Conservation (phyloP, 2,113 vertebrate genomes). For the Saccopteryx bilineata region DNA sequence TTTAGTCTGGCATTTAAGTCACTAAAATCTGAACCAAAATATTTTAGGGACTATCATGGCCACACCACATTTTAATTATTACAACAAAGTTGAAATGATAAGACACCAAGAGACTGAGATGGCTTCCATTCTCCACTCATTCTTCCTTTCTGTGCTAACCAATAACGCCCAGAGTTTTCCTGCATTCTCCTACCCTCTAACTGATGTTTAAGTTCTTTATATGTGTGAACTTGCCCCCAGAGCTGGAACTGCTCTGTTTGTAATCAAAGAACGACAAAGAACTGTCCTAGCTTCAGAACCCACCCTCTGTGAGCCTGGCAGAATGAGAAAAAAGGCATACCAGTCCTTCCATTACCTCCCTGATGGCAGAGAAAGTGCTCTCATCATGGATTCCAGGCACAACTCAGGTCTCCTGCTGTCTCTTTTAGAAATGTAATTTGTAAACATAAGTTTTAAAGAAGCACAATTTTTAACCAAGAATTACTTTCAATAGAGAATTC, state of each 20-base stretch:
- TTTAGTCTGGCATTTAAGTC: not conserved
- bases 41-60: not conserved
- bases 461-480: not conserved
- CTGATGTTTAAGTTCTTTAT: not conserved
- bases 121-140: not conserved
- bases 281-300: not conserved
- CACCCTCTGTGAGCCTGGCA: not conserved
- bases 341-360: not conserved
- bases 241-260: not conserved
- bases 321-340: not conserved
- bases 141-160: not conserved
- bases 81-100: not conserved
- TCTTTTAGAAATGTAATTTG: not conserved
- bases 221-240: not conserved
- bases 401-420: not conserved
- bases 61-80: not conserved
- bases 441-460: not conserved
- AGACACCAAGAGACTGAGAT: not conserved
- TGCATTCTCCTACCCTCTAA: not conserved
- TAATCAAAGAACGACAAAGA: not conserved
- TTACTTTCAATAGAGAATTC: not conserved
- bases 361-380: not conserved
- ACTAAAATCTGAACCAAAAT: not conserved
- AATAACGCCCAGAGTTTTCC: not conserved
- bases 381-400: not conserved